Percentiles rank a stretch among this genome's conserved stretches.
Evolutionary conservation across 2,888 invertebrate genomes (phyloP).

Genomic region (Chaetogeoica ovagalla): DNA sequence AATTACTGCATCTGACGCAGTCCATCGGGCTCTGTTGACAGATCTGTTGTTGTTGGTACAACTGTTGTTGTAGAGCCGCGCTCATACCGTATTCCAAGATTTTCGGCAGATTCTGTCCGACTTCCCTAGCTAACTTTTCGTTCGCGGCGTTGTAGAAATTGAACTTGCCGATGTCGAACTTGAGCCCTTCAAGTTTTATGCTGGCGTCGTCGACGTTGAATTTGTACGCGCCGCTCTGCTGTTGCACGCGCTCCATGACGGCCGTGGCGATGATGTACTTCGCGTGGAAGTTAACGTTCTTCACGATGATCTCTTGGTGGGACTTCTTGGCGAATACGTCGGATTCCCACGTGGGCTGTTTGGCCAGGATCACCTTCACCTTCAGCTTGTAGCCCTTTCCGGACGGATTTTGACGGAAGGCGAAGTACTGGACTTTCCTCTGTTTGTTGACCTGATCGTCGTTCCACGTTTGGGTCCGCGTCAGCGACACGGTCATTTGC

Average conservation of each 20-base stretch:
- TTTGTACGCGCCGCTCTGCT: slow-evolving; percentile 2
- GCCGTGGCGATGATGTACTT: slow-evolving; percentile 32
- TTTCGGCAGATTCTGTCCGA: slow-evolving; percentile 15
- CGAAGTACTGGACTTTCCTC: slow-evolving; percentile 2
- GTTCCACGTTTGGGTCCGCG: not conserved
- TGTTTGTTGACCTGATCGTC: not conserved
- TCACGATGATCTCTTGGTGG: not conserved
- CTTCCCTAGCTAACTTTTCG: slow-evolving; percentile 4
- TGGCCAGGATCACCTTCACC: slow-evolving; percentile 14
- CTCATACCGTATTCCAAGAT: slow-evolving; percentile 37
- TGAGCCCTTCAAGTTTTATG: slow-evolving; percentile 14
- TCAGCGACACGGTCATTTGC: not conserved
- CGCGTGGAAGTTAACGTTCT: slow-evolving; percentile 31
- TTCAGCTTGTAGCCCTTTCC: slow-evolving; percentile 28
- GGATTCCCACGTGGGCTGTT: slow-evolving; percentile 24
- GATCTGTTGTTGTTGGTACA: slow-evolving; percentile 35
- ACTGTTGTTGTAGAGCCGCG: slow-evolving; percentile 22
- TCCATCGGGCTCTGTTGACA: slow-evolving; percentile 7
- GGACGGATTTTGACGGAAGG: slow-evolving; percentile 12
- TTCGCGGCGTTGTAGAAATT: not conserved
- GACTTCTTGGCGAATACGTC: not conserved
- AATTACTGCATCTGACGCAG: not conserved
- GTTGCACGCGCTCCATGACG: slow-evolving; percentile 13
- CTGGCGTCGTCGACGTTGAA: slow-evolving; percentile 24
- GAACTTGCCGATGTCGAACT: slow-evolving; percentile 23